Conservation (phyloP, 2,113 vertebrate genomes). For the Pseudorasbora parva region DNA sequence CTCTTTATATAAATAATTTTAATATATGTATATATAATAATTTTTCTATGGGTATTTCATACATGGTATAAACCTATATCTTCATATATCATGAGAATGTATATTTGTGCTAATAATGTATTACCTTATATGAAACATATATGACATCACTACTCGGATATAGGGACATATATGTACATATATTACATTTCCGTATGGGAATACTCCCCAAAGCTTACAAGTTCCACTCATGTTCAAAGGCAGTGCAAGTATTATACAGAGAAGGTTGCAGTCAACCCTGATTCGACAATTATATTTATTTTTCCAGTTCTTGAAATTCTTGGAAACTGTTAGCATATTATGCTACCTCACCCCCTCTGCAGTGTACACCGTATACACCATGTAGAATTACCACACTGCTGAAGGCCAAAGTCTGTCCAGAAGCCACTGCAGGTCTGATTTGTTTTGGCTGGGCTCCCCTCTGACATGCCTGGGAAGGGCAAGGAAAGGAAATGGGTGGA, state of each 20-base stretch:
- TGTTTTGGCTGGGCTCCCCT: constrained; percentile 83
- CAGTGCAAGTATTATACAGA: not conserved
- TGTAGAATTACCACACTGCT: constrained; percentile 72
- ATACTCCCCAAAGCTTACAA: not conserved
- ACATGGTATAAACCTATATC: too few relatives aligned
- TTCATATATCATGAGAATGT: too few relatives aligned
- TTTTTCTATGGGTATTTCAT: too few relatives aligned
- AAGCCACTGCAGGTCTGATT: constrained; percentile 78
- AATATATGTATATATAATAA: too few relatives aligned
- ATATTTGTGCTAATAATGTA: too few relatives aligned
- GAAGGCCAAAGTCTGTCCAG: constrained; percentile 76
- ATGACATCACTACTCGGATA: too few relatives aligned
- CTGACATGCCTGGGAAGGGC: constrained; percentile 92
- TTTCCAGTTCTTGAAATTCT: not conserved
- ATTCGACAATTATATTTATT: constrained; percentile 5
- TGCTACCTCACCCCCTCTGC: constrained; percentile 49
- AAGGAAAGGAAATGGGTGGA: constrained; percentile 94
- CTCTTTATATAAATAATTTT: not conserved
- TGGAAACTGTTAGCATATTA: not conserved
- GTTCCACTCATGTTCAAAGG: not conserved
- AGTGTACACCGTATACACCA: constrained; percentile 65
- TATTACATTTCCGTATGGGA: too few relatives aligned
- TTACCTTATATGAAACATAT: too few relatives aligned
- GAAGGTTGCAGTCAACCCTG: not conserved
- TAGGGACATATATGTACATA: too few relatives aligned